Evolutionary conservation across 1,140 invertebrate genomes (phyloP), one percentile per base, ranked within the genome.

Genomic region (Musca domestica): DNA sequence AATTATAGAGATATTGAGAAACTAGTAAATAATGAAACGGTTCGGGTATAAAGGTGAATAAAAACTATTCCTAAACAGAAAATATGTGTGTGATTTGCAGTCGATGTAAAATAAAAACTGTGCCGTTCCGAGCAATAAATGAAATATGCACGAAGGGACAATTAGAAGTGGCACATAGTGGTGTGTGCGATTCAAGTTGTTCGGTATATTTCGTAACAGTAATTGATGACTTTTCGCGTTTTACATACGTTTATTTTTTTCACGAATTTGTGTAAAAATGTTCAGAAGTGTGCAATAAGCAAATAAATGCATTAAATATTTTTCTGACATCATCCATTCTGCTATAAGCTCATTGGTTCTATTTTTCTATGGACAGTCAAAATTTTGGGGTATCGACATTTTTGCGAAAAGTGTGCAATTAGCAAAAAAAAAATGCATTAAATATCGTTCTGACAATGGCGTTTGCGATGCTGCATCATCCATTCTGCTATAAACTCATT

Each of bases 151-250:
- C 34, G 6, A 67, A 46, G 25, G 23, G 15, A 17, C 3, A 10
- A 48, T 25, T 67, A 17, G 47, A 68, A 19, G 2, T 68, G 2
- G 47, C 66, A 12, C 68, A 66, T 58, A 51, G 49, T 34, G 80
- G 83, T 67, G 51, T 82, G 7, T 79, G 74, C 54, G 78, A 78
- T 14, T 77, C 75, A n/a, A 72, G 75, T 47, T 74, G 74, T 4
- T 65, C 72, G 17, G 19, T 61, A 17, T 82, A 76, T 67, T 76
- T 75, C 48, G 25, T 82, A 2, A 70, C 75, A 2, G 73, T 82
- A 47, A 76, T 73, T 19, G 78, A 83, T 69, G 74, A 54, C n/a
- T 66, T 23, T 7, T 65, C 68, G n/a, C 23, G 63, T n/a, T 69
- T 17, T 30, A 69, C 25, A 6, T n/a, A 3, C 14, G 34, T 34